A percentile compares a stretch with the other conserved stretches of the same genome.
These are phyloP conservation scores for Ophioderma brevispina DNA, from an alignment of 35 echinoderm and acorn worm species.

Conservation along the genomic window DNA sequence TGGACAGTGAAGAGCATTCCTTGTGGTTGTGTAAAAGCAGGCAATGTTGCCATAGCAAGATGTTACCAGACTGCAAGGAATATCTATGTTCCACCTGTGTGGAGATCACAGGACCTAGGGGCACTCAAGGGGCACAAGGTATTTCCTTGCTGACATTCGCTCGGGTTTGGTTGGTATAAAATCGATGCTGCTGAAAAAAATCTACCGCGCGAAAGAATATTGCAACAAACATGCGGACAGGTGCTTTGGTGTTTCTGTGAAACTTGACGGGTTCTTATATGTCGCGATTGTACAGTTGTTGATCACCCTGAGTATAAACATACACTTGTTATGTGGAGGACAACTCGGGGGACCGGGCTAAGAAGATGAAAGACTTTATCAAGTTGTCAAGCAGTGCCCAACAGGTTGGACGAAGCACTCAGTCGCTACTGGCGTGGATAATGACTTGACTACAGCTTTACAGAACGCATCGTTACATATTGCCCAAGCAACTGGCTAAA, in stretches of 20 bases:
- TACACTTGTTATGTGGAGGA: neutral
- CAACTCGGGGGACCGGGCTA: neutral
- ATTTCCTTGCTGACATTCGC: neutral
- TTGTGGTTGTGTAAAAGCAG: slow-evolving; percentile 8
- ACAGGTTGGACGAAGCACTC: too few species aligned
- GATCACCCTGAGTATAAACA: slow-evolving; percentile 11
- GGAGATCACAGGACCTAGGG: neutral
- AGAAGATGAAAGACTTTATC: too few species aligned
- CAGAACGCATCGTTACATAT: too few species aligned
- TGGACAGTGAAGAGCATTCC: neutral
- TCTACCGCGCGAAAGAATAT: too few species aligned
- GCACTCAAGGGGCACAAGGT: slow-evolving; percentile 7
- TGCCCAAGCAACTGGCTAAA: too few species aligned
- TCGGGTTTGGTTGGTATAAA: neutral
- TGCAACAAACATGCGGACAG: slow-evolving; percentile 4
- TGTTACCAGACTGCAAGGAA: slow-evolving; percentile 32
- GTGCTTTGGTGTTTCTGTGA: slow-evolving; percentile 10
- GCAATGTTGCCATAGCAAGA: neutral
- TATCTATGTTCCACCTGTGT: slow-evolving; percentile 12
- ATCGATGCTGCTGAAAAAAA: neutral
- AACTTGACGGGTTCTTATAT: slow-evolving; percentile 29
- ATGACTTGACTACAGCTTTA: too few species aligned
- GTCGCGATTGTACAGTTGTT: slow-evolving; percentile 10
- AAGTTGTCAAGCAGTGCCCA: too few species aligned
- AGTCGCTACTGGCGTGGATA: too few species aligned